These are phyloP conservation scores for Perizoma flavofasciatum DNA, from an alignment of 2,888 invertebrate genomes.

Conservation along the genomic window DNA sequence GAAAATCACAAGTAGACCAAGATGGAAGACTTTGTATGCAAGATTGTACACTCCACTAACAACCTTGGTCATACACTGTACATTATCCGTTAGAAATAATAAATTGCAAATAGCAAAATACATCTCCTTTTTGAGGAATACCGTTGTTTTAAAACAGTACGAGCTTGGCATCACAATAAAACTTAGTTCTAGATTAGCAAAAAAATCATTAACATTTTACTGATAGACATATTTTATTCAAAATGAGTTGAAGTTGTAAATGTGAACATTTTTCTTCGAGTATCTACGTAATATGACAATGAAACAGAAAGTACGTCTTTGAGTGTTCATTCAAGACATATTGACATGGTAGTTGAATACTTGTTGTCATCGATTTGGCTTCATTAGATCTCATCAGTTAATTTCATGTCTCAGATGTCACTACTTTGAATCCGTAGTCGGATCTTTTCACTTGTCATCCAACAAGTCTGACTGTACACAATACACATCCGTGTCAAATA, in stretches of 20 bases:
- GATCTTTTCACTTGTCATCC: conserved; percentile 4
- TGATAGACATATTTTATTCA: neutral
- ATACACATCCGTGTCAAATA: conserved; percentile 51
- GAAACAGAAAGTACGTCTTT: too few relatives aligned
- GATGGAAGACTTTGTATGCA: conserved; percentile 62
- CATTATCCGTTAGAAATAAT: conserved; percentile 70
- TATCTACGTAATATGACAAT: too few relatives aligned
- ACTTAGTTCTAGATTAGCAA: conserved; percentile 12
- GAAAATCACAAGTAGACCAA: conserved; percentile 55
- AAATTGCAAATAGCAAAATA: conserved; percentile 50
- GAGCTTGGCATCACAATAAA: conserved; percentile 23
- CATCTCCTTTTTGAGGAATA: conserved; percentile 52
- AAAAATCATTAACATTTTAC: conserved; percentile 3
- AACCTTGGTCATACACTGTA: conserved; percentile 63
- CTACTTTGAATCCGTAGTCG: too few relatives aligned
- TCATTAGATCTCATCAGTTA: too few relatives aligned
- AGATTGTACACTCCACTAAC: conserved; percentile 50
- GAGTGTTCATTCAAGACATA: too few relatives aligned
- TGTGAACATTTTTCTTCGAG: conserved; percentile 2
- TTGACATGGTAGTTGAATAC: too few relatives aligned
- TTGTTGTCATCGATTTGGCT: too few relatives aligned
- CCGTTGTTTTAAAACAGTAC: conserved; percentile 54
- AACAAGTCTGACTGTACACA: conserved; percentile 15
- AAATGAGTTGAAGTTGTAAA: neutral
- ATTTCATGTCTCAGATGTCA: too few relatives aligned